Percentiles rank a stretch among this genome's conserved stretches.
Evolutionary conservation across 2,888 invertebrate genomes (phyloP).

Genomic region (Caradrina clavipalpis): DNA sequence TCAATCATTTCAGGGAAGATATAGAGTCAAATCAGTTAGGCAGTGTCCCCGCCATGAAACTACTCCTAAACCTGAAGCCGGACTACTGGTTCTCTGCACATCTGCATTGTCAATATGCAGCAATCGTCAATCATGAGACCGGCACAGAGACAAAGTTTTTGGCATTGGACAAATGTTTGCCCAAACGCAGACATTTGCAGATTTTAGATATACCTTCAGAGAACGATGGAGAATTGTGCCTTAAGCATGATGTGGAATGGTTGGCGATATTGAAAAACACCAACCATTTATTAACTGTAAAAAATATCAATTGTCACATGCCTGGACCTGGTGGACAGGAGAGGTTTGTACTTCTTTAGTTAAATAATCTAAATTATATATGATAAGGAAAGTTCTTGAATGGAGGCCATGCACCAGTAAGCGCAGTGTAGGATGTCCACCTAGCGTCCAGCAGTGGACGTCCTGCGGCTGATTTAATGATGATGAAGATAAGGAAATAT

Average conservation of each 20-base stretch:
- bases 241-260: slow-evolving; percentile 98
- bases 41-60: slow-evolving; percentile 95
- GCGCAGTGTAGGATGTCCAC: no score
- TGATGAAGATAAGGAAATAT: neutral
- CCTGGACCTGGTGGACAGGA: slow-evolving; percentile 94
- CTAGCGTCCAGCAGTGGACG: no score
- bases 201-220: slow-evolving; percentile 93
- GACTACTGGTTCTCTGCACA: slow-evolving; percentile 99
- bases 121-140: slow-evolving; percentile 94
- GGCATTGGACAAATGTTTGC: slow-evolving; percentile 99
- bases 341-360: slow-evolving; percentile 78
- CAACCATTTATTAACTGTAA: slow-evolving; percentile 96
- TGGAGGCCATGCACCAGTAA: no score
- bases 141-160: slow-evolving; percentile 94
- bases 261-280: slow-evolving; percentile 96
- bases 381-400: no score
- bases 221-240: slow-evolving; percentile 86
- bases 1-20: slow-evolving; percentile 92
- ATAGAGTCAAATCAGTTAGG: slow-evolving; percentile 96
- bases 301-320: slow-evolving; percentile 93
- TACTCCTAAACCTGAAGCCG: slow-evolving; percentile 95
- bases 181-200: slow-evolving; percentile 96
- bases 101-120: slow-evolving; percentile 98
- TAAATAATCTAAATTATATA: no score
- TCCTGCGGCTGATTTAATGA: no score